Evolutionary conservation across 2,888 invertebrate species (phyloP), one percentile per base, ranked within the genome.

Genomic region (Tiliacea citrago): DNA sequence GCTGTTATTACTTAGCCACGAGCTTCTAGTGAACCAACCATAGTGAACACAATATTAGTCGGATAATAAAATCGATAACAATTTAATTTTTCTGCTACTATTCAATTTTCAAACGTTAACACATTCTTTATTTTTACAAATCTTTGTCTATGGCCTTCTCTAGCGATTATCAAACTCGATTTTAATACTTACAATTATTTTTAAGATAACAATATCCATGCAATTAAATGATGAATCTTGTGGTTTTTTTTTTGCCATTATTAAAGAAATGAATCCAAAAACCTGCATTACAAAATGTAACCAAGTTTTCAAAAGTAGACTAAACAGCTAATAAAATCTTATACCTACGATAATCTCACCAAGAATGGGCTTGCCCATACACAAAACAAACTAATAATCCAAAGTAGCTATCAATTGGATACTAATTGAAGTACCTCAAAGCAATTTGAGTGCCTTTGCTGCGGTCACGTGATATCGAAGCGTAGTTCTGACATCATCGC

Each of bases 351-450:
- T 62, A 29, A 58, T 45, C 16, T 10, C 45, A 29, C 1, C 29
- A 29, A 29, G n/a, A n/a, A n/a, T 2, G 35, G n/a, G 53, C 49
- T 55, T 45, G 47, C 16, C 2, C 29, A 57, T 18, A 13, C 29
- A 60, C 57, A n/a, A 29, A 79, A 81, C 79, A 55, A 75, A 63
- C 75, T 84, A 79, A 75, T 80, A 57, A 80, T 60, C 47, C 68
- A 49, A 75, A 82, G 62, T 80, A 83, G 45, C 61, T 66, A 62
- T 75, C 77, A 80, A 88, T 86, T 86, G 66, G 82, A 70, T 77
- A 83, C 84, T 90, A 91, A 90, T 91, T 90, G 91, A 79, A 75
- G 80, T 82, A 63, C 71, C 65, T 72, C 75, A 69, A 35, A 77
- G 69, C 84, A 83, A 80, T 84, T 79, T 70, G 79, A 73, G 75